Evolutionary conservation across 2,888 invertebrate species (phyloP).

Genomic region (Ormyrus pomaceus): DNA sequence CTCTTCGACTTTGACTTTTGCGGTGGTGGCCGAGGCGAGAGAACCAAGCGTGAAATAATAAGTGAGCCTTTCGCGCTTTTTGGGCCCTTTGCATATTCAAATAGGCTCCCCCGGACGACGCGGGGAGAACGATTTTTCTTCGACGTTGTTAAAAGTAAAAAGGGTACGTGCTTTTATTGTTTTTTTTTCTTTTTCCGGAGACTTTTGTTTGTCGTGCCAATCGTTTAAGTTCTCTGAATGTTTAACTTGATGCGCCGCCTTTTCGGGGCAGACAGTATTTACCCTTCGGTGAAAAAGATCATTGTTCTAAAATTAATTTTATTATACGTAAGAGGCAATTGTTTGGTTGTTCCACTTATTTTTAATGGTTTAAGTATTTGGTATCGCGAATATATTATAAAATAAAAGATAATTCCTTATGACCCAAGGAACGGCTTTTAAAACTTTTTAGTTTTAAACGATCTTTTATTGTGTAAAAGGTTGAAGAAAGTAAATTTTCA

Average conservation of each 20-base stretch:
- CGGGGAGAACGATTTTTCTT: constrained; percentile 43
- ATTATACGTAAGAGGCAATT: too few species aligned
- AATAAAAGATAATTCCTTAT: too few species aligned
- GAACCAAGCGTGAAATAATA: constrained; percentile 50
- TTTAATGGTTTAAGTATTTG: too few species aligned
- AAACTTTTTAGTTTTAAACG: too few species aligned
- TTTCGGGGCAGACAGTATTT: too few species aligned
- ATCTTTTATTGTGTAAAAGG: too few species aligned
- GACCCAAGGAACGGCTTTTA: too few species aligned
- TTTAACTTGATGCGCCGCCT: background rate
- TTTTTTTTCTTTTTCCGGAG: constrained; percentile 5
- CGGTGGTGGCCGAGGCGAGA: constrained; percentile 53
- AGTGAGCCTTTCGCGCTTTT: constrained; percentile 27
- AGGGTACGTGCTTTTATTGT: constrained; percentile 28
- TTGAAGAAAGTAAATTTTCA: constrained; percentile 65
- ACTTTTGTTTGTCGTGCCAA: constrained; percentile 25
- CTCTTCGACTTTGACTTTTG: constrained; percentile 42
- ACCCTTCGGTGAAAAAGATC: too few species aligned
- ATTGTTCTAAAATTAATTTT: too few species aligned
- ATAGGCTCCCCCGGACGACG: constrained; percentile 9
- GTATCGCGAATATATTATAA: too few species aligned
- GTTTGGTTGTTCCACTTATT: too few species aligned
- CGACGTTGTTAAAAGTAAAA: constrained; percentile 29
- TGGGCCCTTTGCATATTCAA: constrained; percentile 54
- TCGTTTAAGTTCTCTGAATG: constrained; percentile 27